Evolutionary conservation across 2,888 invertebrate species (phyloP).

Genomic region (Agrotis puta): DNA sequence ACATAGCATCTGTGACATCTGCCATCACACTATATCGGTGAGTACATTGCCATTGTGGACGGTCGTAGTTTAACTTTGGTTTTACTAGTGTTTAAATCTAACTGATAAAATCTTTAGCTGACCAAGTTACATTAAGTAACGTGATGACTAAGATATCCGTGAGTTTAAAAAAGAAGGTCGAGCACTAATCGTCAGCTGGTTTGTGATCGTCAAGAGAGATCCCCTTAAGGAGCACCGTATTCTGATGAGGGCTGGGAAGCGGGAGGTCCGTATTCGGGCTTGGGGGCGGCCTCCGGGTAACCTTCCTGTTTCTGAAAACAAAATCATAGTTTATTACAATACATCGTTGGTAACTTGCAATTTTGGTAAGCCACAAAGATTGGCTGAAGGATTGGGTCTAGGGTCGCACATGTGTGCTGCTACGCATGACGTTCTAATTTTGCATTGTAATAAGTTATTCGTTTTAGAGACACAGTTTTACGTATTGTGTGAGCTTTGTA

Average conservation of each 20-base stretch:
- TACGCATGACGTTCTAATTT: neutral
- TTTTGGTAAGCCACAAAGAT: neutral
- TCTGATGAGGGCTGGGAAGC: constrained; percentile 89
- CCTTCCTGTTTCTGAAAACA: constrained; percentile 91
- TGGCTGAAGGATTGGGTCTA: neutral
- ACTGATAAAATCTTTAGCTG: constrained; percentile 28
- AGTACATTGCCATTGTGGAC: constrained; percentile 13
- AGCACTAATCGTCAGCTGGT: constrained; percentile 69
- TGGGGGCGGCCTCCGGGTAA: constrained; percentile 88
- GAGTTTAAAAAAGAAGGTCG: constrained; percentile 65
- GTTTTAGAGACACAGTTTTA: too few relatives aligned
- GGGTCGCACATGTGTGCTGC: too few relatives aligned
- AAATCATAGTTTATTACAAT: neutral
- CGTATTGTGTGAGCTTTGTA: too few relatives aligned
- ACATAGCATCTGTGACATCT: neutral
- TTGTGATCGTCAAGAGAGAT: constrained; percentile 69
- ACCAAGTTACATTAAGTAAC: constrained; percentile 41
- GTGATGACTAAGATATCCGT: constrained; percentile 49
- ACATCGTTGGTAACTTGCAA: neutral
- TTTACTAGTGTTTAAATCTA: constrained; percentile 43
- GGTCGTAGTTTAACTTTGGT: constrained; percentile 58
- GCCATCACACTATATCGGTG: constrained; percentile 28
- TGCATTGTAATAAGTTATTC: neutral
- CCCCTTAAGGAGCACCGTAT: constrained; percentile 91
- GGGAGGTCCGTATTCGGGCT: constrained; percentile 87